Conservation (phyloP, 2,888 invertebrate genomes). For the Hyposoter didymator region DNA sequence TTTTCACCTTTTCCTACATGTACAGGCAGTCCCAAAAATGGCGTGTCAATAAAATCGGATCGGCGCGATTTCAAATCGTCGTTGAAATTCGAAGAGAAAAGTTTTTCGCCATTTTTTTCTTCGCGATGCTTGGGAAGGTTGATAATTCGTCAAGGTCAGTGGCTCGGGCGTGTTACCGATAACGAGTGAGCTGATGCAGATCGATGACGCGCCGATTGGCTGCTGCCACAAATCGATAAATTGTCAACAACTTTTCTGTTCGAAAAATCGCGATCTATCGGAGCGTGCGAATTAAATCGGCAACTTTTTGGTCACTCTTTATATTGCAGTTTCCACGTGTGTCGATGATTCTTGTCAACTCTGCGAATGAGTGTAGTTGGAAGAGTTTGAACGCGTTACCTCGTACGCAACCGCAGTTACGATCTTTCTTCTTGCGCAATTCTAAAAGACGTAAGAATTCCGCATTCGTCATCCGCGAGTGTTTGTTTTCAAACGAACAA, state of each 20-base stretch:
- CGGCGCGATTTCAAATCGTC: background rate
- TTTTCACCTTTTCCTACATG: conserved; percentile 1
- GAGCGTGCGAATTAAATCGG: background rate
- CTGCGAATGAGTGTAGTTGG: conserved; percentile 26
- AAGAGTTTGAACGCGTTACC: background rate
- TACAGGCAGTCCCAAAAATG: background rate
- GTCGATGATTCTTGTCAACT: conserved; percentile 19
- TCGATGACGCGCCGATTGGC: background rate
- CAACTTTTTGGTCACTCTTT: background rate
- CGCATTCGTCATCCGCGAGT: background rate
- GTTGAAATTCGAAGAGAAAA: background rate
- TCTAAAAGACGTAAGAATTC: background rate
- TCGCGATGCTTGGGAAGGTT: too few relatives aligned
- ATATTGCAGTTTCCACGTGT: background rate
- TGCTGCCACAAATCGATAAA: background rate
- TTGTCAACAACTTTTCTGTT: background rate
- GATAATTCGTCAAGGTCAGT: background rate
- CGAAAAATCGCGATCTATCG: background rate
- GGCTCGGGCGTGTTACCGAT: background rate
- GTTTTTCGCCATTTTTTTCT: background rate
- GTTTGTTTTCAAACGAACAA: background rate
- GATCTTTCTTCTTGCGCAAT: conserved; percentile 1
- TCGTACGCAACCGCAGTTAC: background rate
- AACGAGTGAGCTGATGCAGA: background rate
- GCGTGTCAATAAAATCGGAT: background rate